phyloP scores from a whole-genome alignment of 2,797 vertebrate genomes.

The Aulostomus chinensis region DNA sequence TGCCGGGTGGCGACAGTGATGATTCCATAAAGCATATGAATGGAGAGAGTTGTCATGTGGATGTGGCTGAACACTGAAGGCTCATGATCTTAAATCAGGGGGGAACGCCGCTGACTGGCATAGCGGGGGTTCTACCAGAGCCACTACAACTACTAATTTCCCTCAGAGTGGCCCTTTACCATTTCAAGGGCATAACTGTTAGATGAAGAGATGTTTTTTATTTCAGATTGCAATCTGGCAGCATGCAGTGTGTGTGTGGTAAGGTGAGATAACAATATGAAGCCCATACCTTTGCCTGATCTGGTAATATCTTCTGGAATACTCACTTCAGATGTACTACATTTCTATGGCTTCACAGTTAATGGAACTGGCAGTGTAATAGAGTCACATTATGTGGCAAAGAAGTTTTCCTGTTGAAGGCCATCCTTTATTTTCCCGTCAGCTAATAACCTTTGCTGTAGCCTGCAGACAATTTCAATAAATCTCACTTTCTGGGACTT shows the following conservation, averaged over 20 bases:
- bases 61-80: slow-evolving; percentile 62
- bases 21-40: slow-evolving; percentile 82
- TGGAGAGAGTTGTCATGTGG: slow-evolving; percentile 76
- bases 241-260: slow-evolving; percentile 20
- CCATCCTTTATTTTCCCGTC: slow-evolving; percentile 1
- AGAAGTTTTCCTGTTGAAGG: slow-evolving; percentile 10
- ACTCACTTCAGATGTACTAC: slow-evolving; percentile 46
- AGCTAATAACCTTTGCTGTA: too few relatives aligned
- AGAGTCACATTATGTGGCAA: slow-evolving; percentile 17
- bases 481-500: too few relatives aligned
- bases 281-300: slow-evolving; percentile 30
- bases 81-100: slow-evolving; percentile 81
- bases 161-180: slow-evolving; percentile 70
- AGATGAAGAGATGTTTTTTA: slow-evolving; percentile 67
- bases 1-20: slow-evolving; percentile 67
- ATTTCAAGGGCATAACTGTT: slow-evolving; percentile 76
- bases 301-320: slow-evolving; percentile 32
- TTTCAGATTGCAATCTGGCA: slow-evolving; percentile 32
- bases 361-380: slow-evolving; percentile 43
- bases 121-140: slow-evolving; percentile 55
- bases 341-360: slow-evolving; percentile 49
- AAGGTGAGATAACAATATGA: slow-evolving; percentile 31
- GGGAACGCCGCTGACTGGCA: slow-evolving; percentile 58
- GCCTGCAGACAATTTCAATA: too few relatives aligned
- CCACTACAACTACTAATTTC: slow-evolving; percentile 72